Evolutionary conservation across 2,113 vertebrate genomes (phyloP).

Genomic region (Baryphthengus martii): DNA sequence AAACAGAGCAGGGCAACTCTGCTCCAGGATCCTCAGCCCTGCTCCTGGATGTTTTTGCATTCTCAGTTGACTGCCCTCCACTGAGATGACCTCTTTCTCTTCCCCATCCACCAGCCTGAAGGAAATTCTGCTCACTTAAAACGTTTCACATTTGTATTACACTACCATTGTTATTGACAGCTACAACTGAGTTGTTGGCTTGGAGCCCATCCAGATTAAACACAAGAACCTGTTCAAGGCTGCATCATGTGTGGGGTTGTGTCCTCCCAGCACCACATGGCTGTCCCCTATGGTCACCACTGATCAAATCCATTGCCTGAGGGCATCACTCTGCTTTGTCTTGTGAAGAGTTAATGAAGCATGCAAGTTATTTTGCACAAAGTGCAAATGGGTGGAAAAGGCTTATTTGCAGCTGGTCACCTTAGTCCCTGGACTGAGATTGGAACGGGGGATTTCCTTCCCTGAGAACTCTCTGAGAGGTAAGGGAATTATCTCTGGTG

Average conservation of each 20-base stretch:
- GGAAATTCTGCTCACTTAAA: neutral
- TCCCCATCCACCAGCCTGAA: neutral
- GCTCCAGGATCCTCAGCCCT: neutral
- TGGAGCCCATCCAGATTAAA: neutral
- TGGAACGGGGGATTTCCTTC: neutral
- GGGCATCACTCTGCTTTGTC: neutral
- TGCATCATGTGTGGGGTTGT: neutral
- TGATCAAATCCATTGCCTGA: neutral
- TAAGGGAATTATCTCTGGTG: neutral
- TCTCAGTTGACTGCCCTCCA: neutral
- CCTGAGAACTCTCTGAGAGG: accelerated
- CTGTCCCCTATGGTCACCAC: neutral
- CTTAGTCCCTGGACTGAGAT: neutral
- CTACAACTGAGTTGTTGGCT: neutral
- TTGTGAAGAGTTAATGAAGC: neutral
- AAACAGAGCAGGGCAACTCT: neutral
- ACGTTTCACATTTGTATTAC: neutral
- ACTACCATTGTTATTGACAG: accelerated
- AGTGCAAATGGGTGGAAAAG: neutral
- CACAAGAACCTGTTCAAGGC: neutral
- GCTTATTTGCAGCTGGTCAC: neutral
- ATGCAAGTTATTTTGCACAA: neutral
- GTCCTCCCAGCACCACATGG: neutral
- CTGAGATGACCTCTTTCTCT: neutral
- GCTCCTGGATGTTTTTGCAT: neutral